Percentiles rank a stretch among this genome's conserved stretches.
These are phyloP conservation scores for Psittacara wagleri DNA, from an alignment of 2,113 vertebrate species.

Conservation along the genomic window DNA sequence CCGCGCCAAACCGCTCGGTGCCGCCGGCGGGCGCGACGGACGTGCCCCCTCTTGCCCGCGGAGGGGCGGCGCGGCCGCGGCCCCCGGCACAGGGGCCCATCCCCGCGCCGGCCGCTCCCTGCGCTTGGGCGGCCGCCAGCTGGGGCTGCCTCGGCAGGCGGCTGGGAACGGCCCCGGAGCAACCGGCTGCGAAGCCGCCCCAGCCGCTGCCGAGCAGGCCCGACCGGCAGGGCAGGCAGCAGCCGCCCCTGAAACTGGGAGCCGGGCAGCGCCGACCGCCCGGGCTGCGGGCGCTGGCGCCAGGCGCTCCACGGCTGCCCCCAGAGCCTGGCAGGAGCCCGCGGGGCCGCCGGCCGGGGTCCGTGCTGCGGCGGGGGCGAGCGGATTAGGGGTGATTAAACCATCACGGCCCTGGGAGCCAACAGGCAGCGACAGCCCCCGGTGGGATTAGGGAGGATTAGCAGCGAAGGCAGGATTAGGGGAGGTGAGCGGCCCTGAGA, in stretches of 20 bases:
- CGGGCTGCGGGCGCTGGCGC: not conserved
- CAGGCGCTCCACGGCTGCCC: not conserved
- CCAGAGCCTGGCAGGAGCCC: not conserved
- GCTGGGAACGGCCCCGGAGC: too few species aligned
- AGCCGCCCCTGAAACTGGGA: conserved; percentile 52
- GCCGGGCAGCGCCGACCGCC: conserved; percentile 19
- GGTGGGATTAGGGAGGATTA: conserved; percentile 63
- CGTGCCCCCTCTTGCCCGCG: conserved; percentile 48
- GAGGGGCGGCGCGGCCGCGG: not conserved
- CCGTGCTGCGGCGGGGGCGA: not conserved
- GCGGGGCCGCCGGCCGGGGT: not conserved
- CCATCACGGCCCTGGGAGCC: conserved; percentile 23
- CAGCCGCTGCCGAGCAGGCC: conserved; percentile 55
- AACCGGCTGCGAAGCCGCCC: too few species aligned
- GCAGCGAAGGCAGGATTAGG: conserved; percentile 32
- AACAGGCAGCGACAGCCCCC: conserved; percentile 62
- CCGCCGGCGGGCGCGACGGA: conserved; percentile 3
- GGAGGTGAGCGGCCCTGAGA: not conserved
- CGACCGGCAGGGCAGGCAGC: conserved; percentile 48
- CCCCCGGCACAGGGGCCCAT: too few species aligned
- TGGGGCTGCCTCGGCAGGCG: too few species aligned
- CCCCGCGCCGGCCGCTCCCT: too few species aligned
- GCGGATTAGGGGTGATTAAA: conserved; percentile 58
- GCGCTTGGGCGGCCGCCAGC: too few species aligned
- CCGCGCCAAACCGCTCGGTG: conserved; percentile 20